phyloP scores from a whole-genome alignment of 92 coral and sea anemone genomes.

The Phenganax subtilis region DNA sequence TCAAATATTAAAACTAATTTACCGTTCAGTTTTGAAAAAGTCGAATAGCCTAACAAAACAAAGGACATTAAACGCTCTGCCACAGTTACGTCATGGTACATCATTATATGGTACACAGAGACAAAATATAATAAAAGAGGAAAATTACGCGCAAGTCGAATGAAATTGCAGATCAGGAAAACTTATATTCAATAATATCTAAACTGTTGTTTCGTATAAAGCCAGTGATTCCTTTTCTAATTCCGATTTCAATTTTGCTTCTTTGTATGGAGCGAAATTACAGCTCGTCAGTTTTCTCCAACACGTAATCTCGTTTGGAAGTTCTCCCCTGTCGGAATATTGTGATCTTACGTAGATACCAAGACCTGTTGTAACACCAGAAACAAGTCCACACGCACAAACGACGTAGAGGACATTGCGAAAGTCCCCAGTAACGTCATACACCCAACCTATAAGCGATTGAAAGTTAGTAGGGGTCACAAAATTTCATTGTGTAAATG shows the following conservation, averaged over 20 bases:
- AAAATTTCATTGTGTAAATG: too few species aligned
- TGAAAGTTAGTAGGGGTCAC: too few species aligned
- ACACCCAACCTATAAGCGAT: not conserved
- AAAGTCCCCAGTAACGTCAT: constrained; percentile 27
- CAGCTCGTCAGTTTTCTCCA: not conserved
- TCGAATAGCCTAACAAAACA: too few species aligned
- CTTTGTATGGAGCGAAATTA: not conserved
- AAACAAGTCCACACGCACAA: not conserved
- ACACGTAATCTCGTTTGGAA: not conserved
- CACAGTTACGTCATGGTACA: too few species aligned
- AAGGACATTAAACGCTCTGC: too few species aligned
- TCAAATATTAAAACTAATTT: too few species aligned
- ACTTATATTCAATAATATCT: too few species aligned
- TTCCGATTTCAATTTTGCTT: not conserved
- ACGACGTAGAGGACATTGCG: constrained; percentile 19
- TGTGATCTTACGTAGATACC: not conserved
- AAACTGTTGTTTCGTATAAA: constrained; percentile 1
- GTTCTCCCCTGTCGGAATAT: not conserved
- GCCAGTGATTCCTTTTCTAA: not conserved
- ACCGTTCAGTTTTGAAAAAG: too few species aligned
- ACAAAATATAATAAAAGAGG: too few species aligned
- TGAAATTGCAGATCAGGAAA: too few species aligned
- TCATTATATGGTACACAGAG: too few species aligned
- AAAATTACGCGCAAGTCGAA: too few species aligned
- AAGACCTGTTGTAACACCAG: not conserved